These are phyloP conservation scores for Lucifuga dentata DNA, from an alignment of 2,113 vertebrate species.

Conservation along the genomic window DNA sequence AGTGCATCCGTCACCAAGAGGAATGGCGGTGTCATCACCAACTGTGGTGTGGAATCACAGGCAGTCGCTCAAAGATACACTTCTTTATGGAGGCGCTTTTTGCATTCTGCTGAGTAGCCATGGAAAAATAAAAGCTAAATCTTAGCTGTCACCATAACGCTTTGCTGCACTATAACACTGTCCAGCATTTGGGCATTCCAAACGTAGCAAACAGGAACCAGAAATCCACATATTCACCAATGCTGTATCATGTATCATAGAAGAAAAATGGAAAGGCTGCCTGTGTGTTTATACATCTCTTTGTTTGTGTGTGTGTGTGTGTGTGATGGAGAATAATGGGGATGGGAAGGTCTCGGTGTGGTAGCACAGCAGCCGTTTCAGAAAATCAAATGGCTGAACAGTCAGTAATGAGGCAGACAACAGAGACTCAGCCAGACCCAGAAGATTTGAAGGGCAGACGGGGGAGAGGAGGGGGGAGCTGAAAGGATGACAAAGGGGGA, in stretches of 20 bases:
- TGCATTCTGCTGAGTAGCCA: constrained; percentile 81
- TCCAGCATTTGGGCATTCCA: constrained; percentile 46
- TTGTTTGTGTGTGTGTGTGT: constrained; percentile 7
- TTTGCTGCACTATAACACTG: constrained; percentile 74
- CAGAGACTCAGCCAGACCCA: constrained; percentile 86
- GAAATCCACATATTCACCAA: constrained; percentile 50
- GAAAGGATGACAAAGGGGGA: constrained; percentile 53
- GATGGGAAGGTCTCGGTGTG: constrained; percentile 59
- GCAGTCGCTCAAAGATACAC: constrained; percentile 77
- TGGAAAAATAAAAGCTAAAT: constrained; percentile 82
- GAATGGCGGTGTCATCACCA: constrained; percentile 79
- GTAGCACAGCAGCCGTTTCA: constrained; percentile 78
- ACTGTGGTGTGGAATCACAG: constrained; percentile 80
- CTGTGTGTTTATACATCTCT: constrained; percentile 44
- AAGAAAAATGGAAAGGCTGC: constrained; percentile 77
- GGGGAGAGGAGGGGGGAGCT: constrained; percentile 66
- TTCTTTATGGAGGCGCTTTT: constrained; percentile 80
- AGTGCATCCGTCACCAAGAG: constrained; percentile 81
- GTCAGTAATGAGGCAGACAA: constrained; percentile 80
- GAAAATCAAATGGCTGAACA: constrained; percentile 83
- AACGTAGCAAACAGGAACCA: constrained; percentile 45
- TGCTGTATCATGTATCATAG: constrained; percentile 41
- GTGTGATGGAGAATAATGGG: constrained; percentile 38
- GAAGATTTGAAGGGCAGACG: constrained; percentile 88
- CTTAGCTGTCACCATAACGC: constrained; percentile 74